Evolutionary conservation across 1,140 invertebrate genomes (phyloP), one percentile per base, ranked within the genome.

Genomic region (Eurosta solidaginis): DNA sequence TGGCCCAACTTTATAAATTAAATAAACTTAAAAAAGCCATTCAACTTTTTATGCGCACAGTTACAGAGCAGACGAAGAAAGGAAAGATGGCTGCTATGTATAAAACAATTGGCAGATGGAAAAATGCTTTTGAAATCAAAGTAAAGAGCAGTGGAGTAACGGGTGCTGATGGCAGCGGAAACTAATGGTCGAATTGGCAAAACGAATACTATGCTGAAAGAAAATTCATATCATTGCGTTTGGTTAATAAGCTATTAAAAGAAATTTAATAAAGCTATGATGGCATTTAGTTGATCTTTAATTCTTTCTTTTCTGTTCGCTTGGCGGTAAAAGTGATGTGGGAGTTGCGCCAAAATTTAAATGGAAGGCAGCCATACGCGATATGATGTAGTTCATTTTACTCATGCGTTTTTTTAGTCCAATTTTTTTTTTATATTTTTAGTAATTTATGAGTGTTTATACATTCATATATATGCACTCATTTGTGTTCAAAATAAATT

Each of bases 1-100:
- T 68, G 59, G 59, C 59, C 36, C 7, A 68, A 68, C 3, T 68
- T 68, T 68, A 40, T 68, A 36, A 40, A 20, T 68, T 68, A 42
- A 68, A 68, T 20, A 42, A 68, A 68, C 27, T 20, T 29, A 54
- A 54, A 52, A n/a, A 25, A 52, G 22, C 49, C 20, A 14, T 20
- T 10, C 27, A 29, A 68, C 59, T 40, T 33, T 36, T 12, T 20
- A 68, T 40, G 40, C 12, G 14, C n/a, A 9, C 0, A 27, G 6
- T 59, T 29, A 59, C 33, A 59, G 33, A 33, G 27, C 54, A 36
- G 29, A 20, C 14, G 14, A 36, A 25, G 3, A 20, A 9, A 22
- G 50, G 2, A 54, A 25, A 7, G 47, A 50, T 6, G 54, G 29
- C n/a, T n/a, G n/a, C n/a, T n/a, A n/a, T n/a, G n/a, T n/a, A n/a